Percentiles rank a stretch among this genome's conserved stretches.
These are phyloP conservation scores for Mionectes olivaceus DNA, from an alignment of 2,797 vertebrate genomes.

Conservation along the genomic window DNA sequence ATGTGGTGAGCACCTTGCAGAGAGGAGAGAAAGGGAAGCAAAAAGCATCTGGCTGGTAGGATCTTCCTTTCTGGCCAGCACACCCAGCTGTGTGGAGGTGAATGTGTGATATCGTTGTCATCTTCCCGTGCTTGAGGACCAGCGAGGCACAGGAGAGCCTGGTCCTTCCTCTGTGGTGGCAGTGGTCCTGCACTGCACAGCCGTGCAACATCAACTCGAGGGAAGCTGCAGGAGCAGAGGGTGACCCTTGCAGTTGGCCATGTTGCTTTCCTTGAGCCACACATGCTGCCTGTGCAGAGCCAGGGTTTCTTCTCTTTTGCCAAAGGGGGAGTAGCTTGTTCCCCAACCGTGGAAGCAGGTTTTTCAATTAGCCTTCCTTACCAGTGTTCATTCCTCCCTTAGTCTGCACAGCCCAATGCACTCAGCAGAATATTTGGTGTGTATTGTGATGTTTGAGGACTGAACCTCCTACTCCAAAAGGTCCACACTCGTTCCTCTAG, in stretches of 20 bases:
- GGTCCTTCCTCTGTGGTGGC: neutral
- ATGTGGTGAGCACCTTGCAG: accelerated
- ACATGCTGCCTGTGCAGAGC: accelerated
- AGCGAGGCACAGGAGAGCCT: neutral
- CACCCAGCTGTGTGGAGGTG: neutral
- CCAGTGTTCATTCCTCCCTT: neutral
- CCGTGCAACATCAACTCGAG: accelerated
- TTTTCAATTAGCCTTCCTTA: neutral
- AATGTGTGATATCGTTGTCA: accelerated
- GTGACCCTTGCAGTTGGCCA: too few relatives aligned
- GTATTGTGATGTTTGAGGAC: neutral
- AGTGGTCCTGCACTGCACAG: neutral
- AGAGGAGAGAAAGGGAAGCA: neutral
- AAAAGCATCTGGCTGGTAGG: accelerated
- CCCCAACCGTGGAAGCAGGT: accelerated
- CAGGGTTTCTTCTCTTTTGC: neutral
- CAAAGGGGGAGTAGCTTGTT: neutral
- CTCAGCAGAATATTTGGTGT: neutral
- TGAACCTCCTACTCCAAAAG: neutral
- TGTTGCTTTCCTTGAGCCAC: neutral
- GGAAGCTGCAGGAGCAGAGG: neutral
- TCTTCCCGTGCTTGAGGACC: neutral
- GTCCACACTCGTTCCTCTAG: accelerated
- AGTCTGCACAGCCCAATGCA: neutral
- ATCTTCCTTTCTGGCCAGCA: neutral